Evolutionary conservation across 2,113 vertebrate genomes (phyloP), one percentile per base, ranked within the genome.

Genomic region (Corydoras sp.): DNA sequence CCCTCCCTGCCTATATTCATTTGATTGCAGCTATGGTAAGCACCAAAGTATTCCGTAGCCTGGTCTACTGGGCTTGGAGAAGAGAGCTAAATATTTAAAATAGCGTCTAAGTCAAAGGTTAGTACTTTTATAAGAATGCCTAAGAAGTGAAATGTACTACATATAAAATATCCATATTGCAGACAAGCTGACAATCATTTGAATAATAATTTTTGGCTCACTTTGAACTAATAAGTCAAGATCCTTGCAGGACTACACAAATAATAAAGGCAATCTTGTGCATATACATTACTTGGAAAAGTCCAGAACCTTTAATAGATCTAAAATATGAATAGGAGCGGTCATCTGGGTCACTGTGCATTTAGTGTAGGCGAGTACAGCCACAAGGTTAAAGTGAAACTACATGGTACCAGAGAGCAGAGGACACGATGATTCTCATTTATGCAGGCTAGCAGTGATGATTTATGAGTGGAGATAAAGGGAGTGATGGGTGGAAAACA

Each of bases 21-120:
- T 89, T 88, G 85, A 87, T 89, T 84, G 84, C 69, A 76, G 77
- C 78, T 74, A 78, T 80, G 78, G 82, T 83, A 89, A 88, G 90
- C 88, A 90, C 87, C 85, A 90, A 88, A 85, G 89, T 89, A 88
- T 90, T 88, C 85, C 87, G 87, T 82, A 89, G 85, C 83, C 83
- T 82, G 82, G 84, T 89, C 87, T 90, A 91, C 89, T 88, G 83
- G 85, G 81, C 83, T 74, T 86, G 82, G 87, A 84, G 83, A 68
- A 91, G 88, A 88, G 88, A 78, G 88, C 84, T 86, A 81, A 85
- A 81, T 79, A 85, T 88, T 86, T 88, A 83, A 86, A 88, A 81
- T 81, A 83, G 81, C 83, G 83, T 79, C 53, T 58, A 73, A 88
- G 89, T 89, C 86, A 91, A 89, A 90, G 88, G 87, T 89, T 85